These are phyloP conservation scores for Rhagium mordax DNA, from an alignment of 2,888 invertebrate species.

Conservation along the genomic window DNA sequence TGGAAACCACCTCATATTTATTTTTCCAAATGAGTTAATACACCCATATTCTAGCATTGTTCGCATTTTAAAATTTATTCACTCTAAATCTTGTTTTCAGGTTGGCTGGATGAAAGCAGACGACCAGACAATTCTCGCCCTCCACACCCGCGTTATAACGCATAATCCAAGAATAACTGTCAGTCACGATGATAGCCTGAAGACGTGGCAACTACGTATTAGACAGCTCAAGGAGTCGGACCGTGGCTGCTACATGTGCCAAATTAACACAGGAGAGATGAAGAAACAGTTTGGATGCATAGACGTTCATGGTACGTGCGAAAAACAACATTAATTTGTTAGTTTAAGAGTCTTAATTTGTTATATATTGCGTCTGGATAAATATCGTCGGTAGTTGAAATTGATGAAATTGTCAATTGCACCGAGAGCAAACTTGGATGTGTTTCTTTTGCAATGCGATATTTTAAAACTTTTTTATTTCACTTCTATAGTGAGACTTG, in stretches of 20 bases:
- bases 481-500: too few relatives aligned
- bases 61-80: too few relatives aligned
- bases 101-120: constrained; percentile 85
- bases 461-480: too few relatives aligned
- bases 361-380: neutral
- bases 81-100: constrained; percentile 68
- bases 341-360: neutral
- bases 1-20: too few relatives aligned
- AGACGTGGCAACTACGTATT: constrained; percentile 83
- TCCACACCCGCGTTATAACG: constrained; percentile 82
- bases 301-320: constrained; percentile 80
- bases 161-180: constrained; percentile 82
- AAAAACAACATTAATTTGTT: neutral
- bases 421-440: too few relatives aligned
- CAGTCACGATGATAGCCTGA: constrained; percentile 80
- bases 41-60: too few relatives aligned
- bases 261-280: constrained; percentile 85
- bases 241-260: constrained; percentile 86
- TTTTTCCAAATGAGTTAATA: too few relatives aligned
- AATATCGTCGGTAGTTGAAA: neutral
- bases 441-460: too few relatives aligned
- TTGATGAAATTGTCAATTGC: neutral
- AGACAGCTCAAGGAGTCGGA: constrained; percentile 81
- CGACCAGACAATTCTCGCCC: constrained; percentile 82
- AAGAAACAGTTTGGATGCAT: constrained; percentile 84